These are phyloP conservation scores for Tangara arthus DNA, from an alignment of 2,797 vertebrate genomes.

Conservation along the genomic window DNA sequence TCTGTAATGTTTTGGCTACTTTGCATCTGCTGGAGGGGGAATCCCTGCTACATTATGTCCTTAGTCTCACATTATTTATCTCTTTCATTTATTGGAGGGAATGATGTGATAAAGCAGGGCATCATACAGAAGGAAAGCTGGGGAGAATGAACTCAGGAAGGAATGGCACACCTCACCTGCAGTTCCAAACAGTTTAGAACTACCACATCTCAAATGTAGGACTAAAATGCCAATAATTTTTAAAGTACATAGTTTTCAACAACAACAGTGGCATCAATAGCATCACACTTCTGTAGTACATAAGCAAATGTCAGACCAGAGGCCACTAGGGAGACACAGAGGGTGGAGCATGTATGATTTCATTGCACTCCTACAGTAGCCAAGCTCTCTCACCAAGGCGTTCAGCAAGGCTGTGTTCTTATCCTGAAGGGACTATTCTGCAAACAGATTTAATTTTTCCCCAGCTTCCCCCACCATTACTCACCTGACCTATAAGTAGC, in stretches of 20 bases:
- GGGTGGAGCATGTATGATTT: not conserved
- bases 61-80: not conserved
- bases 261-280: not conserved
- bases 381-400: not conserved
- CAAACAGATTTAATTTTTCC: not conserved
- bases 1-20: not conserved
- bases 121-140: not conserved
- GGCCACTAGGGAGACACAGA: rapidly evolving
- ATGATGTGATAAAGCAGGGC: not conserved
- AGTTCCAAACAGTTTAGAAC: not conserved
- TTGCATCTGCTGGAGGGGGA: not conserved
- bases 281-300: not conserved
- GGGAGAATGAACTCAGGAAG: not conserved
- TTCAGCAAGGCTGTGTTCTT: not conserved
- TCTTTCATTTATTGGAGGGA: not conserved
- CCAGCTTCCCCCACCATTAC: not conserved
- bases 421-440: not conserved
- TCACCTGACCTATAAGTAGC: not conserved
- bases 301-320: not conserved
- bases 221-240: not conserved
- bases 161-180: not conserved
- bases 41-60: not conserved
- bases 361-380: rapidly evolving
- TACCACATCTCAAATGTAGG: not conserved
- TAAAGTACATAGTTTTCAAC: not conserved